Evolutionary conservation across 2,113 vertebrate genomes (phyloP), one percentile per base, ranked within the genome.

Genomic region (Phaetusa simplex): DNA sequence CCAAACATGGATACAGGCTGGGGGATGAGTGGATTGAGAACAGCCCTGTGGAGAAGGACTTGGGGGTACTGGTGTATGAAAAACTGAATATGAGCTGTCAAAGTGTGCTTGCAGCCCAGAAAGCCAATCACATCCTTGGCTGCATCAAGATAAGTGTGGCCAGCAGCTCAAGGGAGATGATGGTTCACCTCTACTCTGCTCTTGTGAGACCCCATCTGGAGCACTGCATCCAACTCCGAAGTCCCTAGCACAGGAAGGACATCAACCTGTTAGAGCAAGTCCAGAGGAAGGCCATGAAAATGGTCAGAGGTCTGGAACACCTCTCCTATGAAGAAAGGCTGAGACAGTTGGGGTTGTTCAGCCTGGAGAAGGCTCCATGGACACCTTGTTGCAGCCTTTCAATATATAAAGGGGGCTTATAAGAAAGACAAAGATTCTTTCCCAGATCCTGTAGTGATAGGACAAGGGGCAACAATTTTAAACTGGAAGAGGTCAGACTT

Each of bases 141-240:
- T 58, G 34, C 16, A 34, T 61, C 13, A 27, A n/a, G 50, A 40
- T 18, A 12, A 74, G 24, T 0, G 0, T 61, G 61, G 26, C n/a
- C 50, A 72, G 52, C n/a, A 64, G 26, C 21, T 53, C 1, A 2
- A 45, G 47, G 27, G 40, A 74, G 22, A 14, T 8, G 22, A 65
- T 38, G 56, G 16, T 65, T 2, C 67, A 45, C 19, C 13, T 64
- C 34, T 16, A 4, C 59, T 27, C 14, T 1, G 11, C 18, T 40
- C 27, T 86, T 2, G 4, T 40, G 47, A 53, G 56, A 72, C 32
- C 38, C 5, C 32, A 36, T 32, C 12, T 43, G 45, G 23, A 61
- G 23, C n/a, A 4, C 66, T 71, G 14, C 1, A 1, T 50, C 9
- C 18, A 61, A 8, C 45, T 61, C 30, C 58, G 36, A 45, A 8